Evolutionary conservation across 2,888 invertebrate species (phyloP).

Genomic region (Drosophila demipolita): DNA sequence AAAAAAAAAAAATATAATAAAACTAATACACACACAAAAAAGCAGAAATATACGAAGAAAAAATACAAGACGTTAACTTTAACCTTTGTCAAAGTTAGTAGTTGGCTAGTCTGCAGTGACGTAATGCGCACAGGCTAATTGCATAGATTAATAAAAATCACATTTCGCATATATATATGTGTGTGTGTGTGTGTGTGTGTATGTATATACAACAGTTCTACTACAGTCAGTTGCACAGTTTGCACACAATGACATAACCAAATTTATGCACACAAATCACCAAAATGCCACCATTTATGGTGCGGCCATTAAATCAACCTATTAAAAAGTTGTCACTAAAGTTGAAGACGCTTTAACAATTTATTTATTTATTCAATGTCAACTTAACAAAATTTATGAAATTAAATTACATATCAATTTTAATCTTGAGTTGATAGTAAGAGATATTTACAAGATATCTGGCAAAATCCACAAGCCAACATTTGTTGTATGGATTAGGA

Average conservation of each 20-base stretch:
- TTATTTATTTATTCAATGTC: background rate
- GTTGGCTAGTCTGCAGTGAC: background rate
- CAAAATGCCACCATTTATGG: slow-evolving; percentile 53
- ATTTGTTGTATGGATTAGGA: background rate
- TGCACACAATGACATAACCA: background rate
- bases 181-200: background rate
- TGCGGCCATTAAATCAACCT: slow-evolving; percentile 9
- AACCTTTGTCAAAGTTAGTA: background rate
- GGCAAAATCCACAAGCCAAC: background rate
- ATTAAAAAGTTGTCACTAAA: background rate
- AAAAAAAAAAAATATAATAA: background rate
- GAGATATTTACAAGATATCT: background rate
- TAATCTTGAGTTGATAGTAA: background rate
- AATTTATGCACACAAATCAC: slow-evolving; percentile 28
- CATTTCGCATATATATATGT: background rate
- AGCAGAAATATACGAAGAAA: background rate
- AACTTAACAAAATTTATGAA: background rate
- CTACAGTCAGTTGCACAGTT: background rate
- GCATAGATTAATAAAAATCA: background rate
- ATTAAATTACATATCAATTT: background rate
- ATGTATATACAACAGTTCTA: background rate
- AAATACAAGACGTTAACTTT: background rate
- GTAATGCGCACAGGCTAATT: background rate
- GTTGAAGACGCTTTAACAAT: background rate
- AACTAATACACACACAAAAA: background rate